These are phyloP conservation scores for Halocaridina rubra DNA, from an alignment of 2,888 invertebrate genomes.

Conservation along the genomic window DNA sequence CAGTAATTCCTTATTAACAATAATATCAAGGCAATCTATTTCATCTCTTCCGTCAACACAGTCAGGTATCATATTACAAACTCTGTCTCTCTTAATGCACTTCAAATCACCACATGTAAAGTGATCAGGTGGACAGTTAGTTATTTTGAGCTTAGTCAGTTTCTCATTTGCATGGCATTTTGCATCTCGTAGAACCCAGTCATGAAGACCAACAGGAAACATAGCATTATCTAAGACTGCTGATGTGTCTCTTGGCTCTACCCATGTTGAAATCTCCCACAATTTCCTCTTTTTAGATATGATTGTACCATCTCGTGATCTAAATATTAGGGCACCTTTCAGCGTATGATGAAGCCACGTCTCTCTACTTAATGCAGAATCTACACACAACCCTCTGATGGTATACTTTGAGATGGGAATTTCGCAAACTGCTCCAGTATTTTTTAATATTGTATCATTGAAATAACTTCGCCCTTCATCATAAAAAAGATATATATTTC, in stretches of 20 bases:
- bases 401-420: background rate
- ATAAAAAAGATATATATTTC: too few species aligned
- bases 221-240: too few species aligned
- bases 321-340: background rate
- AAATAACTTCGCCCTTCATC: too few species aligned
- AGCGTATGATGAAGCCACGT: background rate
- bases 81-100: background rate
- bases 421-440: background rate
- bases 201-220: background rate
- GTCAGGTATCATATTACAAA: background rate
- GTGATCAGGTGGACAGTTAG: background rate
- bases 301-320: background rate
- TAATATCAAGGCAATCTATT: background rate
- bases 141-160: background rate
- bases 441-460: too few species aligned
- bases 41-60: conserved; percentile 9
- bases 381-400: background rate
- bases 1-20: background rate
- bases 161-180: background rate
- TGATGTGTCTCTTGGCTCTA: background rate
- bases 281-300: background rate
- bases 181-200: background rate
- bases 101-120: background rate
- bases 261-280: too few species aligned
- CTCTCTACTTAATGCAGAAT: background rate